Conservation (phyloP, 1,140 invertebrate species). For the Drosophila orena region DNA sequence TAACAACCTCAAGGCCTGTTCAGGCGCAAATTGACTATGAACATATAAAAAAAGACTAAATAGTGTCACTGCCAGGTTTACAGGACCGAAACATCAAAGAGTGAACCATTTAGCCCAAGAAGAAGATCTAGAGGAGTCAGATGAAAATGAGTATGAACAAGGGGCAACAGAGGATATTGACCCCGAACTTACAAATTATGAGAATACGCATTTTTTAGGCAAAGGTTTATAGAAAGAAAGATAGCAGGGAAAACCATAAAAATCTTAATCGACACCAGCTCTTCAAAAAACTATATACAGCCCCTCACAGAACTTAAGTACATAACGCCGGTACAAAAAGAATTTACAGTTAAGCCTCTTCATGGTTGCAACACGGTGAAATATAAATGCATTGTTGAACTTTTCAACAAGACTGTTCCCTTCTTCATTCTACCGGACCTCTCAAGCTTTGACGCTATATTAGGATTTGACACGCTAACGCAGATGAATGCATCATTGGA, state of each 20-base stretch:
- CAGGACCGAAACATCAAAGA: background rate
- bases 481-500: too few species aligned
- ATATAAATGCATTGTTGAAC: too few species aligned
- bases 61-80: background rate
- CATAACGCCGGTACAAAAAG: too few species aligned
- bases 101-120: background rate
- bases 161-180: background rate
- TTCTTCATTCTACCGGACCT: too few species aligned
- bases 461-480: too few species aligned
- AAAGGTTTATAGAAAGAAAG: conserved; percentile 9
- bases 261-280: conserved; percentile 1
- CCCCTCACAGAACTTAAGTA: too few species aligned
- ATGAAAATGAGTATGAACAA: too few species aligned
- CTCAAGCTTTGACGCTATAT: too few species aligned
- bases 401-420: too few species aligned
- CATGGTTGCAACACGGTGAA: too few species aligned
- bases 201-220: background rate
- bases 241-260: background rate
- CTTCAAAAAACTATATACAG: conserved; percentile 14
- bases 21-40: conserved; percentile 1
- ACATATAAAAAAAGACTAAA: background rate
- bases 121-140: background rate
- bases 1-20: too few species aligned
- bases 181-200: background rate
- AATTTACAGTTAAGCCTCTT: too few species aligned